phyloP scores from a whole-genome alignment of 1,140 invertebrate species.

The Riptortus pedestris region DNA sequence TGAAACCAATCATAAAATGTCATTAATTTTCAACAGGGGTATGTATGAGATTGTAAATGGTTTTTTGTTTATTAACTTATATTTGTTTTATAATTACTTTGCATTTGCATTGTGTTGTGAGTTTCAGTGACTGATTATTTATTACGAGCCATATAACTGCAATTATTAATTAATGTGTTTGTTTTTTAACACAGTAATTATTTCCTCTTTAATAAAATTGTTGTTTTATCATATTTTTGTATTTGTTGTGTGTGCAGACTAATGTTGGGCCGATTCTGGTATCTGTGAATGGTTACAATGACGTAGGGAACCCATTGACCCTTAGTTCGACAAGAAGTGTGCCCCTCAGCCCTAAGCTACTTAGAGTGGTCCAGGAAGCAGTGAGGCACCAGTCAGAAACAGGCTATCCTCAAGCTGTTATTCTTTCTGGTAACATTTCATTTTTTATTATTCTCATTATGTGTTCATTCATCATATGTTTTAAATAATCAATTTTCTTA shows the following conservation, averaged over 20 bases:
- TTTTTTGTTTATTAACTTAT: too few relatives aligned
- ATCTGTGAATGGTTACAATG: conserved; percentile 77
- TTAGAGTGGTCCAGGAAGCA: conserved; percentile 80
- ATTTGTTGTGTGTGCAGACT: conserved; percentile 52
- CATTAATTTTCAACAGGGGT: too few relatives aligned
- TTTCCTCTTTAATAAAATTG: too few relatives aligned
- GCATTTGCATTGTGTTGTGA: too few relatives aligned
- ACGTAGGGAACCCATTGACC: conserved; percentile 76
- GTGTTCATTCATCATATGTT: background rate
- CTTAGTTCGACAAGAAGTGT: conserved; percentile 69
- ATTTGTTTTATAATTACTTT: too few relatives aligned
- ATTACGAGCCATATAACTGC: too few relatives aligned
- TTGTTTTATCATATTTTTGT: too few relatives aligned
- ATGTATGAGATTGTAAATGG: too few relatives aligned
- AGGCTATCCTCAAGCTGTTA: conserved; percentile 88
- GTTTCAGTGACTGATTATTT: too few relatives aligned
- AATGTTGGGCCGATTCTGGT: conserved; percentile 84
- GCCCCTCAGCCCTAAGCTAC: conserved; percentile 59
- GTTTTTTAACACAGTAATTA: too few relatives aligned
- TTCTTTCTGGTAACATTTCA: conserved; percentile 59
- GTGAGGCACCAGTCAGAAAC: conserved; percentile 87
- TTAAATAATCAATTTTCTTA: background rate
- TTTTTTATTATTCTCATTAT: background rate
- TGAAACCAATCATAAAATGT: too few relatives aligned
- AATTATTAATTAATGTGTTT: too few relatives aligned